Evolutionary conservation across 2,888 invertebrate species (phyloP).

Genomic region (Merodon equestris): DNA sequence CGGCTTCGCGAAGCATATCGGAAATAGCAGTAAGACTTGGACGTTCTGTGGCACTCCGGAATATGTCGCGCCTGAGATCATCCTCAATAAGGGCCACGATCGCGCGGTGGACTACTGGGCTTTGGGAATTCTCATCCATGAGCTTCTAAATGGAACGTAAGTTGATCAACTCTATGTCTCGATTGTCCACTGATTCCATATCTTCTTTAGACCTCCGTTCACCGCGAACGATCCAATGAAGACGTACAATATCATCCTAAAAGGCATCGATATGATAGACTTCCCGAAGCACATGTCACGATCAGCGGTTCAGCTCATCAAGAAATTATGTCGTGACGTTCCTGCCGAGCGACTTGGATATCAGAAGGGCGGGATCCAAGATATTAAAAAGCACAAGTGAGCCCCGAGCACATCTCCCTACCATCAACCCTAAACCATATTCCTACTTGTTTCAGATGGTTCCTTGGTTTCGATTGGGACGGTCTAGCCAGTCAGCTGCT

Average conservation of each 20-base stretch:
- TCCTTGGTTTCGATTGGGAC: conserved; percentile 95
- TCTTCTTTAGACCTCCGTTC: conserved; percentile 90
- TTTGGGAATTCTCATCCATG: conserved; percentile 92
- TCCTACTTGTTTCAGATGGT: conserved; percentile 85
- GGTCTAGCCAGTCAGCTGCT: conserved; percentile 85
- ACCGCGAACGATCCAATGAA: conserved; percentile 95
- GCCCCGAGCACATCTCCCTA: conserved; percentile 53
- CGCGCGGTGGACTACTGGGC: conserved; percentile 98
- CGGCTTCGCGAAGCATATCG: conserved; percentile 94
- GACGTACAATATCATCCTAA: conserved; percentile 94
- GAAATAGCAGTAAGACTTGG: conserved; percentile 91
- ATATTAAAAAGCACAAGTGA: conserved; percentile 91
- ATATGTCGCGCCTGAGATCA: conserved; percentile 93
- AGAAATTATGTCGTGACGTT: conserved; percentile 90
- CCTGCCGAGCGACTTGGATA: conserved; percentile 94
- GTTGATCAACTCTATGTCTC: conserved; percentile 71
- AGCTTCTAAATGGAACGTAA: conserved; percentile 91
- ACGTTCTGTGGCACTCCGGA: conserved; percentile 98
- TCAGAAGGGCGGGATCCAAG: conserved; percentile 91
- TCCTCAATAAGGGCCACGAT: conserved; percentile 87
- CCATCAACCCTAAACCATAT: not conserved
- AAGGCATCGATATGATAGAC: conserved; percentile 92
- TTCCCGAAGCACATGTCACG: conserved; percentile 90
- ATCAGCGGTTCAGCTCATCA: conserved; percentile 90
- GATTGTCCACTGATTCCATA: not conserved